A percentile compares a stretch with the other conserved stretches of the same genome.
Evolutionary conservation across 1,140 invertebrate genomes (phyloP).

Genomic region (Solenopsis fugax): DNA sequence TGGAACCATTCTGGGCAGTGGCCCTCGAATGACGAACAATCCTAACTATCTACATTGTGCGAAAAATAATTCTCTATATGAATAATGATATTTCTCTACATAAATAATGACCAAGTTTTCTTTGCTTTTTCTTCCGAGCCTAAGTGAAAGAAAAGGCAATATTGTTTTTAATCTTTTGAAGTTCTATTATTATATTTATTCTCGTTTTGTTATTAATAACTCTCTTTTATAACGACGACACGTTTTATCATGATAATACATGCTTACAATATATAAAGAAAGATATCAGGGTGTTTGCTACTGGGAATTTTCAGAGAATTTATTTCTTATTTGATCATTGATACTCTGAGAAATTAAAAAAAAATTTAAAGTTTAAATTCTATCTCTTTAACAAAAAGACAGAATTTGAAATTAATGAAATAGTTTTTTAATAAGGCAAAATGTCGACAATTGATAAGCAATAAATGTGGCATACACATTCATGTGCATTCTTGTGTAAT

Average conservation of each 20-base stretch:
- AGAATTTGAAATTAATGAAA: too few relatives aligned
- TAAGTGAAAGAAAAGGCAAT: background rate
- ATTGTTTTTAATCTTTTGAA: slow-evolving; percentile 1
- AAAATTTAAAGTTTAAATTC: too few relatives aligned
- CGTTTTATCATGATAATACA: slow-evolving; percentile 5
- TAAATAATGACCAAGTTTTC: background rate
- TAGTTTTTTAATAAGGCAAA: too few relatives aligned
- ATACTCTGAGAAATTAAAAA: too few relatives aligned
- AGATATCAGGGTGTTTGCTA: background rate
- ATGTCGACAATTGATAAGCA: too few relatives aligned
- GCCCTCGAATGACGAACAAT: slow-evolving; percentile 83
- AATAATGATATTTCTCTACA: slow-evolving; percentile 8
- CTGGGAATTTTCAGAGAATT: too few relatives aligned
- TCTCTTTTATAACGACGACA: slow-evolving; percentile 4
- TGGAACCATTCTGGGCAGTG: slow-evolving; percentile 87
- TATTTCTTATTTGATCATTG: too few relatives aligned
- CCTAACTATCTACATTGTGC: slow-evolving; percentile 73
- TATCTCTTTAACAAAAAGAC: too few relatives aligned
- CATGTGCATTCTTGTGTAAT: too few relatives aligned
- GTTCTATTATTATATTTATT: slow-evolving; percentile 33
- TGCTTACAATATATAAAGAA: background rate
- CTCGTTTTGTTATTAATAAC: slow-evolving; percentile 44
- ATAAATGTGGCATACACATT: too few relatives aligned
- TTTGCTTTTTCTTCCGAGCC: slow-evolving; percentile 3
- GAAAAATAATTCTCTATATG: slow-evolving; percentile 27